Evolutionary conservation across 1,140 invertebrate genomes (phyloP), one percentile per base, ranked within the genome.

Genomic region (Drosophila melanica): DNA sequence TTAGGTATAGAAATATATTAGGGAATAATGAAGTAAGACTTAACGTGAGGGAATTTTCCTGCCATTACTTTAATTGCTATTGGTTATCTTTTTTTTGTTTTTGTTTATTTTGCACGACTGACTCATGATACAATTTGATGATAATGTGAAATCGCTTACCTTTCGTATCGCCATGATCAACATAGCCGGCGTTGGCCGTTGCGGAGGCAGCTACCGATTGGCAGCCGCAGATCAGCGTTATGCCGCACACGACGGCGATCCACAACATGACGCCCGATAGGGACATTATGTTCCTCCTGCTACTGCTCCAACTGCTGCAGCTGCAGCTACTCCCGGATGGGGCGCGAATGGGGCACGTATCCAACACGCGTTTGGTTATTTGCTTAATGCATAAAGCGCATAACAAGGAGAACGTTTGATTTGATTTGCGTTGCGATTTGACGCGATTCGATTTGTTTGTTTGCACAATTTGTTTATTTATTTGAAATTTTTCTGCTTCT

Each of bases 141-240:
- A 64, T 55, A 60, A 60, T 58, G 68, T 42, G 51, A 42, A 74
- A 75, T 51, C 39, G 79, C 89, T 87, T 81, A 91, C 90, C 90
- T 91, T 91, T 91, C 73, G 85, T 91, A 77, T 91, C 77, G 60
- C 85, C 90, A 60, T 81, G 71, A 77, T 91, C 90, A 18, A 84
- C 90, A 65, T 91, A 91, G 65, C 90, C 90, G 42, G 89, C 69
- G 60, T 90, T 91, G 53, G 75, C 68, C 30, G 65, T 69, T 39
- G 67, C 74, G 14, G 80, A 72, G 51, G 69, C 63, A 30, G 37
- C 39, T 33, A 23, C 35, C 30, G 41, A 27, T 1, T 51, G 44
- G 16, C 41, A 48, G 50, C 47, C 27, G 55, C 45, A 75, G 63
- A 75, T 76, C 59, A 79, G 71, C 63, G 44, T 9, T 51, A 72